Evolutionary conservation across 2,113 vertebrate species (phyloP).

Genomic region (Podarcis raffonei): DNA sequence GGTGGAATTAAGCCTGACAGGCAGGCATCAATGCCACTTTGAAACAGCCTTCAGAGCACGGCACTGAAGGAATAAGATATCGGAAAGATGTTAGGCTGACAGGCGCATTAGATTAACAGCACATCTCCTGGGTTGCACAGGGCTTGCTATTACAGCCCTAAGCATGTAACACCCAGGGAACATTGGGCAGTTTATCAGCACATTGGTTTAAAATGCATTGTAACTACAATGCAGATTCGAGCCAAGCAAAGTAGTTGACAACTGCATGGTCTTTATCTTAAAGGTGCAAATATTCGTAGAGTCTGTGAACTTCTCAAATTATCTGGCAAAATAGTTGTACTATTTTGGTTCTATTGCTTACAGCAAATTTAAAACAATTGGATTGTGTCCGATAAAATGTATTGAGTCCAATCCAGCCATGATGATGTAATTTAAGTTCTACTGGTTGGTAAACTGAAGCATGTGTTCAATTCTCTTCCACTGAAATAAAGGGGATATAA

Average conservation of each 20-base stretch:
- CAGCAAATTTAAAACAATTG: background rate
- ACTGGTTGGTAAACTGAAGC: background rate
- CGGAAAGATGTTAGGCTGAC: background rate
- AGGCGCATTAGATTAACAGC: background rate
- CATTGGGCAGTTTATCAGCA: no score
- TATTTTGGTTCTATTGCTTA: background rate
- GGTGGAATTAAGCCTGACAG: background rate
- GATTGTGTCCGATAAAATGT: background rate
- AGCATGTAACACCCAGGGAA: background rate
- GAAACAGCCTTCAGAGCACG: background rate
- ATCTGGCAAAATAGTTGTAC: background rate
- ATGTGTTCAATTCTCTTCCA: background rate
- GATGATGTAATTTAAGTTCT: background rate
- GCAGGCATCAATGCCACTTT: background rate
- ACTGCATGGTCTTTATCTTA: background rate
- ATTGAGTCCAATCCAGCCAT: background rate
- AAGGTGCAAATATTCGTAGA: background rate
- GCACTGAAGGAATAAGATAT: background rate
- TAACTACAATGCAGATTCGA: background rate
- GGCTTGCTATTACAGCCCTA: background rate
- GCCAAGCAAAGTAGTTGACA: background rate
- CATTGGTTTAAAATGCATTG: background rate
- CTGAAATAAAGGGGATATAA: background rate
- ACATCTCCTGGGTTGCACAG: background rate
- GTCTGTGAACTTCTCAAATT: background rate